Evolutionary conservation across 2,113 vertebrate species (phyloP).

Genomic region (Epinephelus moara): DNA sequence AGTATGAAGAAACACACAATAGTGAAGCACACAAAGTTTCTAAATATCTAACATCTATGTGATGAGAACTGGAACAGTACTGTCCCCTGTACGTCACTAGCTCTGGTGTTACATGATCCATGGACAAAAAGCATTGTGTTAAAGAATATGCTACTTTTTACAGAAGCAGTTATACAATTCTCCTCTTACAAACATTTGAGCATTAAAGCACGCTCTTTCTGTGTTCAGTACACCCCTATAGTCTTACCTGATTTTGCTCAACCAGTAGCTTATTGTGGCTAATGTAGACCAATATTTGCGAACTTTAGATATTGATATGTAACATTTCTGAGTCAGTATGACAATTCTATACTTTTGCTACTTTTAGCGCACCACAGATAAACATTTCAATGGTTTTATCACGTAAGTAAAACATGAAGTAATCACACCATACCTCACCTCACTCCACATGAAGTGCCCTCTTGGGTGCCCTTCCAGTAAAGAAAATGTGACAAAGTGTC

Average conservation of each 20-base stretch:
- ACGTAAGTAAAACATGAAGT: neutral
- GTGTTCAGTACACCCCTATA: no score
- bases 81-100: neutral
- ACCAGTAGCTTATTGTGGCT: neutral
- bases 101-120: neutral
- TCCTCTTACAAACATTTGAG: no score
- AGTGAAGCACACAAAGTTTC: neutral
- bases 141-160: neutral
- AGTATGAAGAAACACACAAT: constrained; percentile 1
- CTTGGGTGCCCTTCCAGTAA: no score
- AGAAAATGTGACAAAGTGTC: no score
- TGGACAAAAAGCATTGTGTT: neutral
- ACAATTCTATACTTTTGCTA: neutral
- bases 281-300: neutral
- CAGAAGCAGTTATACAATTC: neutral
- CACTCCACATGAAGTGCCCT: no score
- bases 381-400: neutral
- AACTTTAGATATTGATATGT: neutral
- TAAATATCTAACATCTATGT: no score
- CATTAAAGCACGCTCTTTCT: no score
- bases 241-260: neutral
- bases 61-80: no score
- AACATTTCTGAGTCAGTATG: neutral
- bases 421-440: neutral
- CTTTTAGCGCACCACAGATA: neutral